phyloP scores from a whole-genome alignment of 2,797 vertebrate genomes.

The Poecilia velifera region DNA sequence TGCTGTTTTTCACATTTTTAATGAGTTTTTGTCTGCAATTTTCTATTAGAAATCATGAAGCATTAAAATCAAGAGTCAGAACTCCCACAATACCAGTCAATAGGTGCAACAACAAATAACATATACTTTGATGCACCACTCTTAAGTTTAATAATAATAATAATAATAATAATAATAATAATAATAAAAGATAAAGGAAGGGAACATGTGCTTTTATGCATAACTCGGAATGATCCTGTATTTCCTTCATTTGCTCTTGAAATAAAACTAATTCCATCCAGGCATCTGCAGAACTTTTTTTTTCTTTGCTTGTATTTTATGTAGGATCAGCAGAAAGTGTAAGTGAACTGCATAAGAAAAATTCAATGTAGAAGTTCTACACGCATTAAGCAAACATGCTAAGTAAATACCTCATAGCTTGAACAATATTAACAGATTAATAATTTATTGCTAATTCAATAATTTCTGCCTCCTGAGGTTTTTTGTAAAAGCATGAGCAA shows the following conservation, averaged over 20 bases:
- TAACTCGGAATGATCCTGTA: not conserved
- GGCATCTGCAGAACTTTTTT: not conserved
- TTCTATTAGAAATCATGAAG: not conserved
- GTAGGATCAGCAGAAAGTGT: not conserved
- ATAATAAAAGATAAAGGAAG: not conserved
- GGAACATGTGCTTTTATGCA: not conserved
- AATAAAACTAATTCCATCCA: not conserved
- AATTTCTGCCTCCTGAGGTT: not conserved
- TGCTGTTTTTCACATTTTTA: not conserved
- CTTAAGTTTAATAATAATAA: not conserved
- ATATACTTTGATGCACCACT: not conserved
- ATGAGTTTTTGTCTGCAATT: constrained; percentile 6
- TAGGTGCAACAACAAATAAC: not conserved
- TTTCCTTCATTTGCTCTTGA: not conserved
- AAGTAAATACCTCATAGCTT: not conserved
- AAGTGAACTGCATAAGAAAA: not conserved
- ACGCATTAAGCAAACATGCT: not conserved
- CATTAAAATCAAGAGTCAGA: not conserved
- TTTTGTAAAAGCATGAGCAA: not conserved
- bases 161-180: no score
- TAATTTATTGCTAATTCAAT: not conserved
- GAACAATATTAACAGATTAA: not conserved
- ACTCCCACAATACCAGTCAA: not conserved
- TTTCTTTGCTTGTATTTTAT: not conserved
- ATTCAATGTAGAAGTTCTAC: not conserved